These are phyloP conservation scores for Cottus gobio DNA, from an alignment of 2,113 vertebrate genomes.

Conservation along the genomic window DNA sequence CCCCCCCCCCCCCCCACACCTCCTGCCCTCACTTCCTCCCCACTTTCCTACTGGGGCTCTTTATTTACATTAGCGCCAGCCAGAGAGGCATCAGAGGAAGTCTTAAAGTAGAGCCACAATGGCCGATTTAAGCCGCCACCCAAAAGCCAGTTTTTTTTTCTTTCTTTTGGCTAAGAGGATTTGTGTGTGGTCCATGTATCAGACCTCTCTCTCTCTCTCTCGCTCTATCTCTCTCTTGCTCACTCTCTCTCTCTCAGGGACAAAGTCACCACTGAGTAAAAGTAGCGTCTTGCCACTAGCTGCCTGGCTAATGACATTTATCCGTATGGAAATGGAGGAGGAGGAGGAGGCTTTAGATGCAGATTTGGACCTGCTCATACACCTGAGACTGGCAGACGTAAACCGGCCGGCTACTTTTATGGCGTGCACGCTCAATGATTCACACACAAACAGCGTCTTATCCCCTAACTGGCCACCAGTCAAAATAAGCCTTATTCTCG, in stretches of 20 bases:
- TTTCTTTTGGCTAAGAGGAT: conserved; percentile 81
- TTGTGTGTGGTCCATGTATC: conserved; percentile 82
- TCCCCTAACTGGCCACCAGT: conserved; percentile 78
- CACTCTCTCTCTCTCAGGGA: conserved; percentile 63
- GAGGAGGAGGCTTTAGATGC: conserved; percentile 72
- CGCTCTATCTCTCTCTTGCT: conserved; percentile 57
- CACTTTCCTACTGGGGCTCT: conserved; percentile 61
- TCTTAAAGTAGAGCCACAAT: conserved; percentile 81
- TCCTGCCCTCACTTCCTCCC: conserved; percentile 51
- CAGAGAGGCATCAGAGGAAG: conserved; percentile 80
- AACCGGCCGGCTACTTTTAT: conserved; percentile 67
- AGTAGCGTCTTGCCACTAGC: conserved; percentile 62
- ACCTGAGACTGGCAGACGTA: conserved; percentile 71
- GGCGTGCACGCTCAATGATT: conserved; percentile 57
- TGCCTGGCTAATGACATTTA: conserved; percentile 79
- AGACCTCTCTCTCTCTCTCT: conserved; percentile 63
- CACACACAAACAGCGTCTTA: conserved; percentile 67
- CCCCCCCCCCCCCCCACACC: background rate
- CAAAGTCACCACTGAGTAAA: conserved; percentile 75
- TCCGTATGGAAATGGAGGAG: conserved; percentile 72
- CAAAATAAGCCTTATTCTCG: conserved; percentile 81
- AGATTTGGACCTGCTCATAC: conserved; percentile 71
- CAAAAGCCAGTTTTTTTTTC: conserved; percentile 73
- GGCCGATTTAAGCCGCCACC: conserved; percentile 81
- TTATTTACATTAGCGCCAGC: conserved; percentile 80